A percentile compares a stretch with the other conserved stretches of the same genome.
Evolutionary conservation across 2,888 invertebrate species (phyloP).

Genomic region (Selenia dentaria): DNA sequence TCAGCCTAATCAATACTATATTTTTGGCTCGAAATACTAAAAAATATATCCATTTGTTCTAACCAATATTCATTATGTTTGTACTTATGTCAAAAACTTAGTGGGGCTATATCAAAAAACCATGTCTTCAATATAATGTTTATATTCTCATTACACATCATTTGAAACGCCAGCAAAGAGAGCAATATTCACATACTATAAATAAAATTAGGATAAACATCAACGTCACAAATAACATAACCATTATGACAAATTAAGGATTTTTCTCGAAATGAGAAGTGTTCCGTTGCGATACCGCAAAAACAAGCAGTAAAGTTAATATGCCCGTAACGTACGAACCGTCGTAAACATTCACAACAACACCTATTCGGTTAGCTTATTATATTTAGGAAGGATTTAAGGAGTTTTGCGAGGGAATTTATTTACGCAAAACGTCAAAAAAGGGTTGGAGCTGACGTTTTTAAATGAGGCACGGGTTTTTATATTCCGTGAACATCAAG

Average conservation of each 20-base stretch:
- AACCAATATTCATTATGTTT: too few species aligned
- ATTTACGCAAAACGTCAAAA: not conserved
- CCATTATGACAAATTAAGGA: slow-evolving; percentile 16
- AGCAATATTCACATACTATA: too few species aligned
- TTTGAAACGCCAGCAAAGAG: too few species aligned
- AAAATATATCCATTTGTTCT: too few species aligned
- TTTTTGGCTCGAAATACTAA: too few species aligned
- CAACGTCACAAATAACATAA: not conserved
- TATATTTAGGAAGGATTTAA: slow-evolving; percentile 24
- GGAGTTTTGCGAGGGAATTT: slow-evolving; percentile 6
- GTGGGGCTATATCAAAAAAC: too few species aligned
- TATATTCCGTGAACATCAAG: too few species aligned
- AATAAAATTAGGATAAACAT: too few species aligned
- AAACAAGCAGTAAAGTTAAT: slow-evolving; percentile 34
- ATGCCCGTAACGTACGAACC: slow-evolving; percentile 28
- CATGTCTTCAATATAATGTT: too few species aligned
- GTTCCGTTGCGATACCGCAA: slow-evolving; percentile 31
- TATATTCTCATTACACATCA: too few species aligned
- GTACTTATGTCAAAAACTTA: too few species aligned
- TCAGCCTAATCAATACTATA: too few species aligned
- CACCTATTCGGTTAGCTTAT: slow-evolving; percentile 25
- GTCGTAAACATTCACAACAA: slow-evolving; percentile 25
- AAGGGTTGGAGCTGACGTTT: not conserved
- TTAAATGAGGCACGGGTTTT: not conserved
- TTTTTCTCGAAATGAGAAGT: slow-evolving; percentile 22